Conservation (phyloP, 2,888 invertebrate species). For the Galeruca laticollis region DNA sequence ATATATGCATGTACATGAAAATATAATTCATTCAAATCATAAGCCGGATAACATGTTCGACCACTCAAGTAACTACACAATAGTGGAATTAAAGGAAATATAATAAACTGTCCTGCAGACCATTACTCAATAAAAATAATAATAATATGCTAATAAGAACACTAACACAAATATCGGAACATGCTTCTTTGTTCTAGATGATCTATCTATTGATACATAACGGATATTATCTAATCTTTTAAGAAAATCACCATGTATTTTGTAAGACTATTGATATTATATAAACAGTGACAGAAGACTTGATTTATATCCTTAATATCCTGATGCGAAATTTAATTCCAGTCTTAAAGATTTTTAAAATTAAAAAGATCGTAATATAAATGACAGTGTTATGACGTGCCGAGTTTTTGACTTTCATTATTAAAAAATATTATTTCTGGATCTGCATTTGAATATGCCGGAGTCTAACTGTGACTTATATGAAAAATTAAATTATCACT, state of each 20-base stretch:
- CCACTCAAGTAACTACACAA: no score
- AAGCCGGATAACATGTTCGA: no score
- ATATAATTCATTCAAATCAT: no score
- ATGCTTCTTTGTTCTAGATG: no score
- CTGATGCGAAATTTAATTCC: slow-evolving; percentile 63
- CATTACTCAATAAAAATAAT: no score
- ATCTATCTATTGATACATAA: no score
- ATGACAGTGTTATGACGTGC: slow-evolving; percentile 64
- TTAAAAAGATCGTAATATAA: slow-evolving; percentile 65
- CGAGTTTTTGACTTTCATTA: slow-evolving; percentile 62
- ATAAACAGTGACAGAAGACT: slow-evolving; percentile 63
- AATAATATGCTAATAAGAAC: no score
- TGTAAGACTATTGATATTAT: slow-evolving; percentile 57
- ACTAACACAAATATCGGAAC: no score
- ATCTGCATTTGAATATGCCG: slow-evolving; percentile 60
- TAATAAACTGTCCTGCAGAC: no score
- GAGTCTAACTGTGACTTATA: slow-evolving; percentile 44
- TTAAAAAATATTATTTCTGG: slow-evolving; percentile 62
- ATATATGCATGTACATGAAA: no score
- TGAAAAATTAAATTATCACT: slow-evolving; percentile 48
- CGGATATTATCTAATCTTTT: not conserved
- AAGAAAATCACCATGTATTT: not conserved
- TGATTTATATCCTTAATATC: slow-evolving; percentile 64
- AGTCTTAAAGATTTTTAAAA: slow-evolving; percentile 63
- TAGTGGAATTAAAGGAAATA: no score